Evolutionary conservation across 2,888 invertebrate species (phyloP), one percentile per base, ranked within the genome.

Genomic region (Tillus elongatus): DNA sequence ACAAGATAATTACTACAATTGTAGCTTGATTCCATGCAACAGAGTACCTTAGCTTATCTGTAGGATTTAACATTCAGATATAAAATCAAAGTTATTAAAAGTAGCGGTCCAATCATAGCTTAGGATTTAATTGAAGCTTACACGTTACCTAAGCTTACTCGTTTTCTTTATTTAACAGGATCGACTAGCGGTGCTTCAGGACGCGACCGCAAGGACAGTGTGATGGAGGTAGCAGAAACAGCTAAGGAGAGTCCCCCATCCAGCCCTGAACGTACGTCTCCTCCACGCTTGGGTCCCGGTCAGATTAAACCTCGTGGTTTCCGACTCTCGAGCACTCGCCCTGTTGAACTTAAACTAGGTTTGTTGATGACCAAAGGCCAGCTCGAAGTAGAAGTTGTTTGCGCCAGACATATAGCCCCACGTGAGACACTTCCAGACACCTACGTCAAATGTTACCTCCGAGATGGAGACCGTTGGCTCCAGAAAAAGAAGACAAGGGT

Each of bases 401-500:
- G 77, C 49, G 86, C 81, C 2, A 69, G 77, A 47, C 79, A 78
- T 50, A 77, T 86, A 43, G 72, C 75, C 33, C 72, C 73, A 13
- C 77, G 77, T 37, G 83, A 83, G 53, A 79, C 80, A 35, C 78
- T 80, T 49, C 73, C 80, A 60, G 92, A 93, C 62, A 92, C 91
- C 12, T 93, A 93, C 68, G 90, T 92, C 36, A 92, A 93, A 68
- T 92, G 90, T 47, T 92, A 91, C 61, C 72, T 92, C 41, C 80
- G 88, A 40, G 90, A 91, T 58, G 87, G 87, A 13, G 88, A 88
- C 46, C 80, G 86, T 47, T 82, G 88, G 77, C 70, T 91, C 41
- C 88, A 90, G 64, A 92, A 92, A 67, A 82, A 89, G 57, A 93
- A 93, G 67, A 93, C 92, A 2, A 75, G 87, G 30, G 82, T 90